These are phyloP conservation scores for Dione juno DNA, from an alignment of 2,888 invertebrate genomes.

Conservation along the genomic window DNA sequence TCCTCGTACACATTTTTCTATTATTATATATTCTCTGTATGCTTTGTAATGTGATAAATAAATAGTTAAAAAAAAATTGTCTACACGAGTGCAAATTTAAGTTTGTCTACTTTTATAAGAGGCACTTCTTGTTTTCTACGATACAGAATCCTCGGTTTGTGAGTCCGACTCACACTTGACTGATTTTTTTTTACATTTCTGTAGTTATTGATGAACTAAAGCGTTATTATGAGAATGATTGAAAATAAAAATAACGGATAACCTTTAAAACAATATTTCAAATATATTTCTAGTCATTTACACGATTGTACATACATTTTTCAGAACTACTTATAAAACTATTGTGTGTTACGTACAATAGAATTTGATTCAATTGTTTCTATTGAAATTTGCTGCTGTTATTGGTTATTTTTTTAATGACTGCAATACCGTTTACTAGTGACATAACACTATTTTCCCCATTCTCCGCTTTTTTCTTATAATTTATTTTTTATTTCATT, in stretches of 20 bases:
- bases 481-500: neutral
- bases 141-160: too few relatives aligned
- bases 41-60: too few relatives aligned
- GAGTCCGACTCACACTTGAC: too few relatives aligned
- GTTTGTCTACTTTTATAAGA: too few relatives aligned
- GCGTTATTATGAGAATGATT: neutral
- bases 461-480: neutral
- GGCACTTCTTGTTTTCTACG: too few relatives aligned
- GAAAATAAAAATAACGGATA: neutral
- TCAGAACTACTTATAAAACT: conserved; percentile 12
- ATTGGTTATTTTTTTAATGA: neutral
- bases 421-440: neutral
- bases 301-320: neutral
- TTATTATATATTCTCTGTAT: too few relatives aligned
- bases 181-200: neutral
- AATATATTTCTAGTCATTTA: neutral
- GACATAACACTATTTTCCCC: neutral
- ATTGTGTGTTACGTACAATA: conserved; percentile 2
- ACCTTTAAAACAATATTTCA: conserved; percentile 7
- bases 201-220: neutral
- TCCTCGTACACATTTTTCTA: too few relatives aligned
- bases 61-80: too few relatives aligned
- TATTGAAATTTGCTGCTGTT: neutral
- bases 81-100: too few relatives aligned
- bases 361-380: neutral